Evolutionary conservation across 2,113 vertebrate genomes (phyloP).

Genomic region (Canis aureus): DNA sequence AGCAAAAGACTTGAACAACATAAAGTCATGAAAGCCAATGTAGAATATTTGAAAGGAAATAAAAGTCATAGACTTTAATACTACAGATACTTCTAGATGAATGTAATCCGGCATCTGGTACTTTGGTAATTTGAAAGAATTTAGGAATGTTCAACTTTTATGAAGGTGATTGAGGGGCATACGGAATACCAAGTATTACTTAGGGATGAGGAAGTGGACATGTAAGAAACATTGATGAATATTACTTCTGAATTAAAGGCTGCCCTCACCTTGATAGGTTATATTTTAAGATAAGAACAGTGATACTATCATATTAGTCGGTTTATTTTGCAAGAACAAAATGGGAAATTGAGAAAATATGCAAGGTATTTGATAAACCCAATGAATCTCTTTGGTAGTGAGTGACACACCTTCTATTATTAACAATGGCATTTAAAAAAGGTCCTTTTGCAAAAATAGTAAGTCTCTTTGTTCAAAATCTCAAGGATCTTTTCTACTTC

Average conservation of each 20-base stretch:
- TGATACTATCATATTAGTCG: neutral
- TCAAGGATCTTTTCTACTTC: neutral
- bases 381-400: neutral
- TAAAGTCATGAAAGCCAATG: neutral
- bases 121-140: neutral
- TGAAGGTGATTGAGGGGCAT: neutral
- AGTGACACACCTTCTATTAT: neutral
- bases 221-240: neutral
- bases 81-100: neutral
- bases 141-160: neutral
- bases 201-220: neutral
- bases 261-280: neutral
- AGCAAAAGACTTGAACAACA: neutral
- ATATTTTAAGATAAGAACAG: neutral
- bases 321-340: neutral
- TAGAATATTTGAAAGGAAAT: neutral
- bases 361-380: neutral
- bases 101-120: neutral
- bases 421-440: neutral
- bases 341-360: neutral
- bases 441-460: neutral
- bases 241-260: neutral
- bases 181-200: neutral
- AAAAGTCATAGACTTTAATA: neutral
- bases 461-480: neutral